Evolutionary conservation across 2,888 invertebrate genomes (phyloP).

Genomic region (Acanthosepion pharaonis): DNA sequence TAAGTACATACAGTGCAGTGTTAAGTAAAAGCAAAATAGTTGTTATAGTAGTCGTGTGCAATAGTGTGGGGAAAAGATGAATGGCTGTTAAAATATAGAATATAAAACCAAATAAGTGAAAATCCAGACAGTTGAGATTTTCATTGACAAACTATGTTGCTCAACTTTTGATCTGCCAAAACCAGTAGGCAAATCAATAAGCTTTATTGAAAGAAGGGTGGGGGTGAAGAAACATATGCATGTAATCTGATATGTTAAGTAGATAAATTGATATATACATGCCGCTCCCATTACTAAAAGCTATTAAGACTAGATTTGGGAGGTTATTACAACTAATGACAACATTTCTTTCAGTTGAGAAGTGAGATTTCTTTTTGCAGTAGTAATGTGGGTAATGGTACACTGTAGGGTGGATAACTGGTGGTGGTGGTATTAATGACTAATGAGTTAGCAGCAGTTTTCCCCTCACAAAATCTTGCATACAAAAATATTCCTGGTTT

Average conservation of each 20-base stretch:
- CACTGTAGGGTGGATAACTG: neutral
- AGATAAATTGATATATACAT: neutral
- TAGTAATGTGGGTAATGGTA: neutral
- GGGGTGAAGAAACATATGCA: neutral
- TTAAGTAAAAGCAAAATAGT: too few relatives aligned
- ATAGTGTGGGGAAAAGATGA: too few relatives aligned
- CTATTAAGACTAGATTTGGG: neutral
- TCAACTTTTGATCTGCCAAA: neutral
- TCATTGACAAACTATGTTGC: too few relatives aligned
- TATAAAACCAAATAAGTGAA: too few relatives aligned
- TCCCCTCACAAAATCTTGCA: neutral
- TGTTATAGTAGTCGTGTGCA: too few relatives aligned
- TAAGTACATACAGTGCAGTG: too few relatives aligned
- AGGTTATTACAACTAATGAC: neutral
- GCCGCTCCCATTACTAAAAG: neutral
- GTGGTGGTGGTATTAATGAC: neutral
- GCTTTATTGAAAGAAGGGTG: neutral
- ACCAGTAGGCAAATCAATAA: neutral
- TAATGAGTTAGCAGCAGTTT: neutral
- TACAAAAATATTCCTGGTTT: conserved; percentile 36
- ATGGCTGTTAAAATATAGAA: too few relatives aligned
- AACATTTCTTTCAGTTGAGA: neutral
- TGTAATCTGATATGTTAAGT: neutral
- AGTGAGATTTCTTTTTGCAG: neutral
- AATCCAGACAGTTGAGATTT: too few relatives aligned